Percentiles rank a stretch among this genome's conserved stretches.
These are phyloP conservation scores for Aplocera efformata DNA, from an alignment of 2,888 invertebrate genomes.

Conservation along the genomic window DNA sequence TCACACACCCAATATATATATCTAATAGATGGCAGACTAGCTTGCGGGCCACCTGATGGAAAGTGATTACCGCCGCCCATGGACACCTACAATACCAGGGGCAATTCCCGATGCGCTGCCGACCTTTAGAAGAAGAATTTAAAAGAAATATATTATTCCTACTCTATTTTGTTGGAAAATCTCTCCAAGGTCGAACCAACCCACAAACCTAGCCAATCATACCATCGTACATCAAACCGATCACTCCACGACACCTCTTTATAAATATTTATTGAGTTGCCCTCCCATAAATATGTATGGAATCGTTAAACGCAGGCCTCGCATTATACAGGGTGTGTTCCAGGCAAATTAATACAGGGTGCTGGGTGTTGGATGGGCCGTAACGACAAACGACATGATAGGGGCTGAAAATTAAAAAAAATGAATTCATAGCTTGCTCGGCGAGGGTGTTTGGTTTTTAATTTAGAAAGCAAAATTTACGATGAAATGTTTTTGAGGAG, in stretches of 20 bases:
- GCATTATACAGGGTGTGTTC: constrained; percentile 30
- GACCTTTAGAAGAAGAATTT: too few relatives aligned
- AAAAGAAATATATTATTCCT: too few relatives aligned
- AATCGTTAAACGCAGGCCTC: constrained; percentile 32
- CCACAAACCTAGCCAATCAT: constrained; percentile 13
- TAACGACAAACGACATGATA: constrained; percentile 25
- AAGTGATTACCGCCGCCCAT: too few relatives aligned
- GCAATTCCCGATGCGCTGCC: too few relatives aligned
- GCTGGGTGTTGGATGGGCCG: constrained; percentile 26
- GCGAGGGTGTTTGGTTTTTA: constrained; percentile 9
- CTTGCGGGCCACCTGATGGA: too few relatives aligned
- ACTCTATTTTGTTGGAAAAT: too few relatives aligned
- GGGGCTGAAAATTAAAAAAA: constrained; percentile 22
- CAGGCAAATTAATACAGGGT: constrained; percentile 31
- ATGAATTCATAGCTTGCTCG: constrained; percentile 21
- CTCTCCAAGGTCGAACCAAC: neutral
- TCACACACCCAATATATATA: too few relatives aligned
- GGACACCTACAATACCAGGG: too few relatives aligned
- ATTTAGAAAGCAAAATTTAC: constrained; percentile 2
- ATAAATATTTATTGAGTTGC: constrained; percentile 28
- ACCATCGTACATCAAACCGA: constrained; percentile 21
- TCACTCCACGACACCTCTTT: constrained; percentile 25
- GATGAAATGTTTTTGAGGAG: neutral
- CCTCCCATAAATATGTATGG: constrained; percentile 31
- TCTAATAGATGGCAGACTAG: too few relatives aligned